Percentiles rank a stretch among this genome's conserved stretches.
Conservation (phyloP, 2,113 vertebrate species). For the Probosciger aterrimus region DNA sequence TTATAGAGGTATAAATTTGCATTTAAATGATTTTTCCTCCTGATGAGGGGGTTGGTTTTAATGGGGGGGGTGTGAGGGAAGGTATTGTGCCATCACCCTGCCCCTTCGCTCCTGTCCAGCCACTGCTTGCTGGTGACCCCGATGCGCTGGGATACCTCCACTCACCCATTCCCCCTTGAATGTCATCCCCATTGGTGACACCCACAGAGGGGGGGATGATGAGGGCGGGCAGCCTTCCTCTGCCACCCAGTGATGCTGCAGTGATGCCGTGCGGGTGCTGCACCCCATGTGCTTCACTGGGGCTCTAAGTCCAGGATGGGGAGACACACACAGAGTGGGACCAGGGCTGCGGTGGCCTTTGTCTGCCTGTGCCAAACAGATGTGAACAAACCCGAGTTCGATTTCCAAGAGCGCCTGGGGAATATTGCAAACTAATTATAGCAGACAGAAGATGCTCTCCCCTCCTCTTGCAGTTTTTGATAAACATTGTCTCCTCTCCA, state of each 20-base stretch:
- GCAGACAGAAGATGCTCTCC: constrained; percentile 75
- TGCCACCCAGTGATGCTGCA: fast-evolving
- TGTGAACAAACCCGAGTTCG: constrained; percentile 39
- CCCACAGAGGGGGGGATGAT: neutral
- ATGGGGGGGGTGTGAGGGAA: fast-evolving
- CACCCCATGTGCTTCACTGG: neutral
- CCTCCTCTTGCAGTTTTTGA: constrained; percentile 75
- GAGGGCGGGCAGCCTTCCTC: neutral
- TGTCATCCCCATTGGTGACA: fast-evolving
- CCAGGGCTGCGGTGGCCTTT: neutral
- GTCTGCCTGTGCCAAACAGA: constrained; percentile 37
- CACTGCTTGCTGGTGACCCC: too few species aligned
- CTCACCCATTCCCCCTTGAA: neutral
- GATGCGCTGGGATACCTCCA: fast-evolving
- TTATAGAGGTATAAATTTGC: neutral
- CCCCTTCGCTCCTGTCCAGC: fast-evolving
- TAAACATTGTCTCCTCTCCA: constrained; percentile 85
- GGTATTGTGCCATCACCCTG: neutral
- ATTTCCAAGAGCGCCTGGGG: constrained; percentile 70
- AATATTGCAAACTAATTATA: constrained; percentile 83
- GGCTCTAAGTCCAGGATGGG: neutral
- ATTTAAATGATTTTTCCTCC: neutral
- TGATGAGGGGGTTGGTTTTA: fast-evolving
- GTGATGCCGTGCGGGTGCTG: neutral
- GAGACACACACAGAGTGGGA: neutral